Percentiles rank a stretch among this genome's conserved stretches.
Conservation (phyloP, 2,113 vertebrate genomes). For the Xenopus laevis region DNA sequence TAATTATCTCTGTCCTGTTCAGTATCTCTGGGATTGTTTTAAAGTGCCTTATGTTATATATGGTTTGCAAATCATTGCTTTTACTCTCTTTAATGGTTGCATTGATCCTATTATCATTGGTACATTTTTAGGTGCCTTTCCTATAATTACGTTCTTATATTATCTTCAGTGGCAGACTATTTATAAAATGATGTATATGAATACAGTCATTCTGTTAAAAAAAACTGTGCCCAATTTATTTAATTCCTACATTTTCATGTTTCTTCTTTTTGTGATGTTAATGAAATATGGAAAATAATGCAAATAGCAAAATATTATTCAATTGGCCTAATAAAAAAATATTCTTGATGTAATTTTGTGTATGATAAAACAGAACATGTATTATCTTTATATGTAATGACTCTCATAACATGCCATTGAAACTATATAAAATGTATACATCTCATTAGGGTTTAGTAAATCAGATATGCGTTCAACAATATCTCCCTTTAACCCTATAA, state of each 20-base stretch:
- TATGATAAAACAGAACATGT: too few relatives aligned
- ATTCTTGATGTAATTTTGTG: too few relatives aligned
- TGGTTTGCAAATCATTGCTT: slow-evolving; percentile 28
- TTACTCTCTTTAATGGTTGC: slow-evolving; percentile 30
- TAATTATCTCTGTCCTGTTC: slow-evolving; percentile 20
- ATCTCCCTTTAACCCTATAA: too few relatives aligned
- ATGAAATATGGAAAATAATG: too few relatives aligned
- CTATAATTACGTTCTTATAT: slow-evolving; percentile 35
- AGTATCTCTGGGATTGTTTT: slow-evolving; percentile 21
- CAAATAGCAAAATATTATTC: too few relatives aligned
- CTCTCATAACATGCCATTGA: too few relatives aligned
- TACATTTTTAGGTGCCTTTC: slow-evolving; percentile 23
- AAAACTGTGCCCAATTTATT: background rate
- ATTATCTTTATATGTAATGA: too few relatives aligned
- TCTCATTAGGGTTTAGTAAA: too few relatives aligned
- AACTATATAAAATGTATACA: too few relatives aligned
- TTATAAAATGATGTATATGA: slow-evolving; percentile 16
- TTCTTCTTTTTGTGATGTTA: too few relatives aligned
- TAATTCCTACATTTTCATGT: background rate
- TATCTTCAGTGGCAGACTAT: slow-evolving; percentile 22
- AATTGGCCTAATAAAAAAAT: too few relatives aligned
- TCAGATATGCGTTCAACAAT: too few relatives aligned
- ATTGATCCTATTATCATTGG: slow-evolving; percentile 32
- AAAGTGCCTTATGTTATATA: slow-evolving; percentile 17
- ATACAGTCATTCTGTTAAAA: slow-evolving; percentile 26